Evolutionary conservation across 1,140 invertebrate genomes (phyloP).

Genomic region (Heliothis subflexa): DNA sequence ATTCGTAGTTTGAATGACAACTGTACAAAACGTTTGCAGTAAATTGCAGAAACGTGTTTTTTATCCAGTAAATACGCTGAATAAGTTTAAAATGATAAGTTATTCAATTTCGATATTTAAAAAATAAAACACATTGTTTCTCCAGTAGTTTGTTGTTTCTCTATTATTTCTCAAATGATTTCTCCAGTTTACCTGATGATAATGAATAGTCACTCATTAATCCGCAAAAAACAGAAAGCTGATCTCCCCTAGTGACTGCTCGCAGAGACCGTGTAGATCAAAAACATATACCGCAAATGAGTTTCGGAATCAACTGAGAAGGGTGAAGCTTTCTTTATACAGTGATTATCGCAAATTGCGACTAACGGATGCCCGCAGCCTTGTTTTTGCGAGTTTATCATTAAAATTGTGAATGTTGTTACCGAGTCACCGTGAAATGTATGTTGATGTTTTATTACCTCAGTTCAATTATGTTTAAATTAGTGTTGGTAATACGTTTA

Average conservation of each 20-base stretch:
- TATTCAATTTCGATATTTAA: too few species aligned
- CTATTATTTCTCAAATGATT: too few species aligned
- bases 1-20: too few species aligned
- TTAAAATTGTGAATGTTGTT: conserved; percentile 52
- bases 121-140: too few species aligned
- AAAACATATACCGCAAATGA: conserved; percentile 76
- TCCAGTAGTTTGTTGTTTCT: too few species aligned
- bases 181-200: too few species aligned
- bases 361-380: conserved; percentile 63
- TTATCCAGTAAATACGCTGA: too few species aligned
- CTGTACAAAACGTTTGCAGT: too few species aligned
- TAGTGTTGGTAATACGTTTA: not conserved
- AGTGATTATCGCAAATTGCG: conserved; percentile 76
- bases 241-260: conserved; percentile 49
- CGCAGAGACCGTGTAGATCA: conserved; percentile 65
- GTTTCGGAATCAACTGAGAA: conserved; percentile 69
- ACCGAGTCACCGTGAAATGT: conserved; percentile 9
- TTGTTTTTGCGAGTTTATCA: conserved; percentile 64
- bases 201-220: too few species aligned
- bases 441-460: conserved; percentile 14
- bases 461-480: not conserved
- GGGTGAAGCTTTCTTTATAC: conserved; percentile 70
- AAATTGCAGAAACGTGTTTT: too few species aligned
- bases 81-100: too few species aligned
- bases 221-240: conserved; percentile 4